A percentile compares a stretch with the other conserved stretches of the same genome.
Evolutionary conservation across 2,797 vertebrate species (phyloP).

Genomic region (Dromococcyx pavoninus): DNA sequence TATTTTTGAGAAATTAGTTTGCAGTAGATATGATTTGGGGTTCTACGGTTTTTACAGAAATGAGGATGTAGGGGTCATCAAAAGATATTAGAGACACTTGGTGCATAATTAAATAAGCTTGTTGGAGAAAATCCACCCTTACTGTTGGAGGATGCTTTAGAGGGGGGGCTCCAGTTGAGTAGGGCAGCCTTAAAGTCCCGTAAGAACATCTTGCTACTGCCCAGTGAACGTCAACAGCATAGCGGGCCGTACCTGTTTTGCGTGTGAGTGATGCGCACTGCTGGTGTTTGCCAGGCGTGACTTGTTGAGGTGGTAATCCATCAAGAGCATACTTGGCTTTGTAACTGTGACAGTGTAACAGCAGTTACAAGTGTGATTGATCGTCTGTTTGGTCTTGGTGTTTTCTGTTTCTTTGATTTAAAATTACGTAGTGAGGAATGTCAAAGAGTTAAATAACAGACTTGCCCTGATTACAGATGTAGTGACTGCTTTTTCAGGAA

Average conservation of each 20-base stretch:
- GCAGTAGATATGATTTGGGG: not conserved
- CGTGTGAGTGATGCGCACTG: not conserved
- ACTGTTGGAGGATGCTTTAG: not conserved
- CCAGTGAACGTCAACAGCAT: not conserved
- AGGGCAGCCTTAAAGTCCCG: not conserved
- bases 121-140: not conserved
- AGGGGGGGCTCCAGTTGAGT: not conserved
- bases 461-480: not conserved
- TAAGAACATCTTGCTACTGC: not conserved
- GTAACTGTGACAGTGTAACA: not conserved
- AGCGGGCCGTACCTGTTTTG: not conserved
- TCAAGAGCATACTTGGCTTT: not conserved
- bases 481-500: not conserved
- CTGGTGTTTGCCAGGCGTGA: not conserved
- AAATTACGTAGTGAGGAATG: not conserved
- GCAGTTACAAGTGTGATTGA: not conserved
- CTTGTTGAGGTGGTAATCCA: not conserved
- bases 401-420: not conserved
- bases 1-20: not conserved
- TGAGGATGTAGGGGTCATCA: not conserved
- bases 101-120: not conserved
- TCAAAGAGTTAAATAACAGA: not conserved
- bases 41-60: not conserved
- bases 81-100: not conserved
- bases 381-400: not conserved